Evolutionary conservation across 2,797 vertebrate genomes (phyloP).

Genomic region (Heteromormyrus szaboi): DNA sequence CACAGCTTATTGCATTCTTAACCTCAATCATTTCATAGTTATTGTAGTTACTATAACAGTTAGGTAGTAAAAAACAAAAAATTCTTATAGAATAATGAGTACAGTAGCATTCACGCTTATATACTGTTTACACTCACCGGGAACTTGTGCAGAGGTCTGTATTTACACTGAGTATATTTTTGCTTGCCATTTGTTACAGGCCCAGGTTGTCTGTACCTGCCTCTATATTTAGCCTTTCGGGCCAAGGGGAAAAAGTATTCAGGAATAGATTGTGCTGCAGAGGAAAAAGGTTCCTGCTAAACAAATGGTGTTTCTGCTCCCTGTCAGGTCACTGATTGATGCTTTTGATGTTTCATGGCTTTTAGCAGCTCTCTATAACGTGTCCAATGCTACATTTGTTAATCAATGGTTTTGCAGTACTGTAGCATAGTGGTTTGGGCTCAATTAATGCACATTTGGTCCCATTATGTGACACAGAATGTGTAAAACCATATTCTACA

Average conservation of each 20-base stretch:
- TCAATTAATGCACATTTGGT: not conserved
- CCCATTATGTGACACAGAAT: not conserved
- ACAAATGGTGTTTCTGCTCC: conserved; percentile 10
- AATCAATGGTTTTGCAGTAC: not conserved
- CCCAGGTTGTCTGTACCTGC: conserved; percentile 53
- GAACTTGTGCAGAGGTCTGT: not conserved
- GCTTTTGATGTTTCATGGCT: not conserved
- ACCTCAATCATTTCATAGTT: not conserved
- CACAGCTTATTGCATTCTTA: not conserved
- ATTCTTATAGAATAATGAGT: not conserved
- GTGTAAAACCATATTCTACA: not conserved
- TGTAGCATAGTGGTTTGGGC: not conserved
- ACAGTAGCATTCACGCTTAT: not conserved
- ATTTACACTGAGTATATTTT: conserved; percentile 26
- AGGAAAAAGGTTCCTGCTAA: conserved; percentile 25
- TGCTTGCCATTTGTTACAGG: conserved; percentile 55
- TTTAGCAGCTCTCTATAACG: not conserved
- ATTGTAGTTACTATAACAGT: not conserved
- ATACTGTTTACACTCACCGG: not conserved
- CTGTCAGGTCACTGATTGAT: not conserved
- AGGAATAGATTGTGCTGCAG: conserved; percentile 52
- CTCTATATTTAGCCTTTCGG: conserved; percentile 63
- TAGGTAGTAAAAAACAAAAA: not conserved
- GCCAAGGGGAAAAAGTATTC: conserved; percentile 56
- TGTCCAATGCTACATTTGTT: not conserved